Base-by-base conservation (phyloP, 2,113 vertebrate species). In the Murina feae region DNA sequence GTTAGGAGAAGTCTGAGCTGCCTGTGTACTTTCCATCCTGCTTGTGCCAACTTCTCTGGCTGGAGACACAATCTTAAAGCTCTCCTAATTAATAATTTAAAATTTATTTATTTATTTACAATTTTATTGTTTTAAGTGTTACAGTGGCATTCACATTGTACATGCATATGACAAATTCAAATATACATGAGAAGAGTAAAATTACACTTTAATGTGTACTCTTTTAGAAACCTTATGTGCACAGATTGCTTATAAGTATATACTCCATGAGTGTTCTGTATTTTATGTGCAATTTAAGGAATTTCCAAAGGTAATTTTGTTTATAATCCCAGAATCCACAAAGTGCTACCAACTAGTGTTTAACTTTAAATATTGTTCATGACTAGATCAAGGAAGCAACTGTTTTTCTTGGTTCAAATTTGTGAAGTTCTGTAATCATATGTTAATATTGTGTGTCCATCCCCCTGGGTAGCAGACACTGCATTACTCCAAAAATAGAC, bases 401-500 rank as follows among this genome's bases (percentile, higher is more conserved):
- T 96, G 39, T 32, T 93, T 86, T 39, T 44, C 55, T 69, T 28
- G 42, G 30, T 88, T 90, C 32, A 6, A 37, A 85, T 69, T 76
- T 88, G 72, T 60, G 53, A 60, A 30, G 28, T 47, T 95, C n/a
- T 1, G 0, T 86, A 71, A 92, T 78, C 60, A 47, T 86, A 58
- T 90, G 35, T 86, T 93, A 90, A 86, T 79, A 69, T 65, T 92
- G 44, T 42, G 11, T 82, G 86, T 55, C 76, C 39, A 42, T 69
- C 30, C 58, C 60, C 39, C 28, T 66, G 76, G 81, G 85, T 58
- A 90, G 1, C 23, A 93, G 66, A 95, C 8, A 65, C 25, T 37
- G 32, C 12, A 2, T n/a, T 78, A 76, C 55, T 91, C 84, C 78
- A 92, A 91, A 92, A 97, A 72, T 78, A 94, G 2, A 39, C 35